Evolutionary conservation across 2,888 invertebrate genomes (phyloP).

Genomic region (Spilarctia lutea): DNA sequence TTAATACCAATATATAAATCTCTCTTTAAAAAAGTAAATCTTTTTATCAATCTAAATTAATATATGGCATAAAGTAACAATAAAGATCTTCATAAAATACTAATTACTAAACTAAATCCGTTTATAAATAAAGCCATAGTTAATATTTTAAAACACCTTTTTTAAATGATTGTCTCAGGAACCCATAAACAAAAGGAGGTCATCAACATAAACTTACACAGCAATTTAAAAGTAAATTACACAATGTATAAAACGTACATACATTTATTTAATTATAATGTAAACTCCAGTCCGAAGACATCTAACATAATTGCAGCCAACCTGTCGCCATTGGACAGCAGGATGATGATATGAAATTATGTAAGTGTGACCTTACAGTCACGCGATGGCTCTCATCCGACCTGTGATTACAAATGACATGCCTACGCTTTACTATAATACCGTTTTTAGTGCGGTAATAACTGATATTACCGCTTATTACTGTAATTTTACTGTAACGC

Average conservation of each 20-base stretch:
- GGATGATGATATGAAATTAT: slow-evolving; percentile 45
- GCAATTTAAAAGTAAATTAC: neutral
- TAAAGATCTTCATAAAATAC: neutral
- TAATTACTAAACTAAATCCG: neutral
- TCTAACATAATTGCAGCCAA: slow-evolving; percentile 33
- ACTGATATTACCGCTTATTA: slow-evolving; percentile 62
- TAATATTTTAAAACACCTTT: neutral
- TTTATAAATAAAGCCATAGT: neutral
- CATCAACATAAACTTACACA: neutral
- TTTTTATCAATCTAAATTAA: neutral
- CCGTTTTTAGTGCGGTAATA: slow-evolving; percentile 53
- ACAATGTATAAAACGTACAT: neutral
- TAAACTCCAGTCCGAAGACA: slow-evolving; percentile 13
- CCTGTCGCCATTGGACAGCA: slow-evolving; percentile 42
- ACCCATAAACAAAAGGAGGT: neutral
- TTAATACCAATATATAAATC: neutral
- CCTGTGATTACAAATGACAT: slow-evolving; percentile 44
- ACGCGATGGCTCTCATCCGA: slow-evolving; percentile 47
- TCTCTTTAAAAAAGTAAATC: neutral
- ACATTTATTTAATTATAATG: slow-evolving; percentile 18
- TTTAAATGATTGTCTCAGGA: neutral
- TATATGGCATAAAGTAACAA: too few species aligned
- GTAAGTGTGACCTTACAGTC: slow-evolving; percentile 32
- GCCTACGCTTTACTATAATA: slow-evolving; percentile 49
- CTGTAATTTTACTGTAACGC: slow-evolving; percentile 52